Evolutionary conservation across 2,888 invertebrate genomes (phyloP).

Genomic region (Neoaliturus tenellus): DNA sequence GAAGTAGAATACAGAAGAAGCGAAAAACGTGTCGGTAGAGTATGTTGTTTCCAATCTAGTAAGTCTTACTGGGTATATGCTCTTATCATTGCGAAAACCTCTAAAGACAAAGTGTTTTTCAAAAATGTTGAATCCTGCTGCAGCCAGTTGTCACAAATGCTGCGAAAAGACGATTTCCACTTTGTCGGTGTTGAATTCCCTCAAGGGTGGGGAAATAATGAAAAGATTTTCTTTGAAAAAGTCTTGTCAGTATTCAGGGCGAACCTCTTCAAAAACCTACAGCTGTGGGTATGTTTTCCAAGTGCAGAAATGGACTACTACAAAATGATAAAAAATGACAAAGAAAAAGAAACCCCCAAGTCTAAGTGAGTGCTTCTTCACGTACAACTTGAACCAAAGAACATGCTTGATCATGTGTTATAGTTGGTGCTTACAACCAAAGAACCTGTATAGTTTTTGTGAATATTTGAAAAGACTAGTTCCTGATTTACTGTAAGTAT

Average conservation of each 20-base stretch:
- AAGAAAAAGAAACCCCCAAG: neutral
- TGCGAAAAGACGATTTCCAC: neutral
- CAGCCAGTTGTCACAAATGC: neutral
- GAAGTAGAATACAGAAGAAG: conserved; percentile 10
- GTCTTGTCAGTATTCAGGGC: neutral
- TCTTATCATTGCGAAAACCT: conserved; percentile 14
- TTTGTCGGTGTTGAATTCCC: neutral
- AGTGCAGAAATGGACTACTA: neutral
- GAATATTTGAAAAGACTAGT: neutral
- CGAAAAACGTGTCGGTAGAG: conserved; percentile 20
- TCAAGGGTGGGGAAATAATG: neutral
- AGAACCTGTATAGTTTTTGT: conserved; percentile 6
- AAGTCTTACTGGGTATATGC: neutral
- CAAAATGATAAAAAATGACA: neutral
- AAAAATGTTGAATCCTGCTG: neutral
- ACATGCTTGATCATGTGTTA: too few relatives aligned
- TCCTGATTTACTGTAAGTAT: neutral
- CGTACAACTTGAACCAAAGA: conserved; percentile 9
- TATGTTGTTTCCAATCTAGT: neutral
- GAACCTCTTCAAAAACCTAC: neutral
- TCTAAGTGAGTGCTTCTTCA: neutral
- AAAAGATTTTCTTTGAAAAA: conserved; percentile 20
- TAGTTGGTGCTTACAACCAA: conserved; percentile 37
- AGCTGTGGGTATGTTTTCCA: conserved; percentile 19
- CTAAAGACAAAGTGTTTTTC: neutral